Evolutionary conservation across 2,113 vertebrate species (phyloP).

Genomic region (Indri indri): DNA sequence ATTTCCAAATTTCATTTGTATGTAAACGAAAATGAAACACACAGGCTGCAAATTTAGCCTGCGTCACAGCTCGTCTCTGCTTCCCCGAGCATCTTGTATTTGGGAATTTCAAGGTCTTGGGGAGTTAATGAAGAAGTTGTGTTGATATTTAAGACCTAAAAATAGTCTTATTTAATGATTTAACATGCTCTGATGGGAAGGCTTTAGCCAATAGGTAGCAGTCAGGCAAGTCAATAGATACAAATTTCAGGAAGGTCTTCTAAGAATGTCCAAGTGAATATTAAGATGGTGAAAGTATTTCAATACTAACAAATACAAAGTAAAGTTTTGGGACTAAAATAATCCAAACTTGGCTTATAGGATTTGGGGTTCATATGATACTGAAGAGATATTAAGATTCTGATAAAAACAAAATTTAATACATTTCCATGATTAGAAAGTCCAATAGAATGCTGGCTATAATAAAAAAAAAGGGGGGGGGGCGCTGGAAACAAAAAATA

Average conservation of each 20-base stretch:
- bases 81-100: slow-evolving; percentile 12
- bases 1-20: slow-evolving; percentile 60
- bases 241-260: background rate
- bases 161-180: background rate
- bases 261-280: background rate
- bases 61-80: background rate
- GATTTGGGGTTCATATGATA: background rate
- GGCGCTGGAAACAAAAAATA: background rate
- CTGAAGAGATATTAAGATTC: background rate
- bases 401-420: slow-evolving; percentile 38
- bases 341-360: background rate
- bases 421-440: background rate
- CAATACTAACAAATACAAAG: background rate
- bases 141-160: slow-evolving; percentile 15
- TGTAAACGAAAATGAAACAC: slow-evolving; percentile 55
- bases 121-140: slow-evolving; percentile 19
- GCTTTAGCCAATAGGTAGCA: background rate
- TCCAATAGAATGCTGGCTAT: background rate
- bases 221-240: background rate
- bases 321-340: background rate
- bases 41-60: background rate
- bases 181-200: background rate
- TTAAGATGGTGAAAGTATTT: background rate
- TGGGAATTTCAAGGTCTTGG: slow-evolving; percentile 33
- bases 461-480: background rate